phyloP scores from a whole-genome alignment of 2,797 vertebrate genomes.

The Leptoclinus maculatus region DNA sequence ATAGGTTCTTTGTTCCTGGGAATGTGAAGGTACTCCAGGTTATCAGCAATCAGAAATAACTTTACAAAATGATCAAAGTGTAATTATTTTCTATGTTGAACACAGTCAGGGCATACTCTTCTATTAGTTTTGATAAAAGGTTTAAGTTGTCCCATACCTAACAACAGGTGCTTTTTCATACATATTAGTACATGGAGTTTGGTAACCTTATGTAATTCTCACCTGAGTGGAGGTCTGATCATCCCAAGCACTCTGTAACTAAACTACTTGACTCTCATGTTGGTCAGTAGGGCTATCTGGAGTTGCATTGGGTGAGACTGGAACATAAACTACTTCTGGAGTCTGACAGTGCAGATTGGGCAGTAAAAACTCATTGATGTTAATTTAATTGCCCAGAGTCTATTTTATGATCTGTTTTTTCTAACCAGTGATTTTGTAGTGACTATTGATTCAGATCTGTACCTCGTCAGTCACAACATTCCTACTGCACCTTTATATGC shows the following conservation, averaged over 20 bases:
- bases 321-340: not conserved
- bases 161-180: not conserved
- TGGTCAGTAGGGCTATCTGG: not conserved
- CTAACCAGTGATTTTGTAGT: not conserved
- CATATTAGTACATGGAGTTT: not conserved
- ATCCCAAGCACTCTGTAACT: not conserved
- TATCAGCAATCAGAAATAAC: not conserved
- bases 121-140: not conserved
- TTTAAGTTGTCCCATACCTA: not conserved
- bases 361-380: not conserved
- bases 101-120: not conserved
- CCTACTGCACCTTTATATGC: not conserved
- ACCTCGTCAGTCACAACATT: not conserved
- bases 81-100: not conserved
- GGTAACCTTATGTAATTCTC: not conserved
- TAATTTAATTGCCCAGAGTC: not conserved
- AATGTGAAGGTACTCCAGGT: not conserved
- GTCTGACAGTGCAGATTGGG: not conserved
- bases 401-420: constrained; percentile 19
- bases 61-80: not conserved
- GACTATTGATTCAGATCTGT: constrained; percentile 10
- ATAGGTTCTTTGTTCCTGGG: not conserved
- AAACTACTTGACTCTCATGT: not conserved
- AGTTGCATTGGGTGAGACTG: not conserved
- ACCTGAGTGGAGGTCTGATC: not conserved